Conservation (phyloP, 2,797 vertebrate genomes). For the Podarcis siculus region DNA sequence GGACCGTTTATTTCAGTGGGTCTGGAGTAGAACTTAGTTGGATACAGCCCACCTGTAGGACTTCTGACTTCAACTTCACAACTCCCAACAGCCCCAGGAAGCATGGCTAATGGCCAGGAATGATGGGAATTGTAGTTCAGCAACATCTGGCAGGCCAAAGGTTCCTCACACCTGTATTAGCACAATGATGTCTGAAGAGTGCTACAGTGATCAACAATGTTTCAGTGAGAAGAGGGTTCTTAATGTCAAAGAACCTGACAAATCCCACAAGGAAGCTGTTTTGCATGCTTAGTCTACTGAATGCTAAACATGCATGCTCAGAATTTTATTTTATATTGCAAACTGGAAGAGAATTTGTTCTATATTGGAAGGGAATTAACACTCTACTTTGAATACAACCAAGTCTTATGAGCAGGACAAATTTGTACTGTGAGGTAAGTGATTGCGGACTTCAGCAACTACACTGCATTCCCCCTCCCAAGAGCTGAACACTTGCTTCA, state of each 20-base stretch:
- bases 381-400: not conserved
- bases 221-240: not conserved
- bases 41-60: too few species aligned
- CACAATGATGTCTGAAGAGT: too few species aligned
- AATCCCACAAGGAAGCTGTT: not conserved
- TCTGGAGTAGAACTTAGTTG: too few species aligned
- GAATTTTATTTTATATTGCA: not conserved
- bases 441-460: not conserved
- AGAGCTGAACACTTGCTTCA: slow-evolving; percentile 18
- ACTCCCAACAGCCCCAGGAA: too few species aligned
- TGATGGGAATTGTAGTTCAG: too few species aligned
- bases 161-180: too few species aligned
- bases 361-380: not conserved
- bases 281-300: not conserved
- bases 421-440: not conserved
- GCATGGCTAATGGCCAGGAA: too few species aligned
- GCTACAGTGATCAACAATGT: not conserved
- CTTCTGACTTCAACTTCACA: too few species aligned
- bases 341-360: not conserved
- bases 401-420: not conserved
- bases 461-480: not conserved
- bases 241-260: not conserved
- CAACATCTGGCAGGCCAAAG: too few species aligned
- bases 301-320: not conserved
- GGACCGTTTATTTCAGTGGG: too few species aligned